phyloP scores from a whole-genome alignment of 2,888 invertebrate species.

The Cabera pusaria region DNA sequence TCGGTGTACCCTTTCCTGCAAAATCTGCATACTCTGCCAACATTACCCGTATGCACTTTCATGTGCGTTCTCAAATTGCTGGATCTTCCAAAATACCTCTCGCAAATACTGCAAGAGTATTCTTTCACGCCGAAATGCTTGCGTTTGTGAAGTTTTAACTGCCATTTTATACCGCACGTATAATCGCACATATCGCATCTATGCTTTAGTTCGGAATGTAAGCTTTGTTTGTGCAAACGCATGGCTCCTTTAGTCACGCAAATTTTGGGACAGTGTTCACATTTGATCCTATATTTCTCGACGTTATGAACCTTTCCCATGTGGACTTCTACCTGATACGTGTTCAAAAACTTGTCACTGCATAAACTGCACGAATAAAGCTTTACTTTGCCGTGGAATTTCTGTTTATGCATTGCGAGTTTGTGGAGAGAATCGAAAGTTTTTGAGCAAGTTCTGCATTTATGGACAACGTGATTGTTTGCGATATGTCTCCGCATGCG shows the following conservation, averaged over 20 bases:
- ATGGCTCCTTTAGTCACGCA: constrained; percentile 78
- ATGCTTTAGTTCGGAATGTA: constrained; percentile 62
- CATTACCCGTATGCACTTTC: constrained; percentile 60
- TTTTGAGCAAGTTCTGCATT: constrained; percentile 65
- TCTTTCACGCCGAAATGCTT: constrained; percentile 75
- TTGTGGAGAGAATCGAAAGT: constrained; percentile 58
- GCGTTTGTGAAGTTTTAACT: constrained; percentile 66
- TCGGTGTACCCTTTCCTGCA: constrained; percentile 56
- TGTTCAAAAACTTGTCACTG: constrained; percentile 45
- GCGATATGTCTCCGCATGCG: constrained; percentile 57
- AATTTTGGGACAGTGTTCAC: constrained; percentile 68
- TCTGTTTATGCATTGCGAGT: constrained; percentile 53
- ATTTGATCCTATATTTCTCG: constrained; percentile 59
- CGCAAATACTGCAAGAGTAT: constrained; percentile 82
- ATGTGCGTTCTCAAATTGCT: constrained; percentile 70
- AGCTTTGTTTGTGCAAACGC: constrained; percentile 74
- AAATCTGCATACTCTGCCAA: constrained; percentile 58
- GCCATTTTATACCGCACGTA: constrained; percentile 57
- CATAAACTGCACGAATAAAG: constrained; percentile 52
- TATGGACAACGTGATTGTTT: constrained; percentile 48
- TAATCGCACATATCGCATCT: constrained; percentile 65
- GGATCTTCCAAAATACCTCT: constrained; percentile 76
- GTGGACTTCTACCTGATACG: constrained; percentile 63
- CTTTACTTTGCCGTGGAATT: constrained; percentile 50
- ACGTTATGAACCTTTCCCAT: constrained; percentile 68